These are phyloP conservation scores for Cantharis nigra DNA, from an alignment of 2,888 invertebrate species.

Conservation along the genomic window DNA sequence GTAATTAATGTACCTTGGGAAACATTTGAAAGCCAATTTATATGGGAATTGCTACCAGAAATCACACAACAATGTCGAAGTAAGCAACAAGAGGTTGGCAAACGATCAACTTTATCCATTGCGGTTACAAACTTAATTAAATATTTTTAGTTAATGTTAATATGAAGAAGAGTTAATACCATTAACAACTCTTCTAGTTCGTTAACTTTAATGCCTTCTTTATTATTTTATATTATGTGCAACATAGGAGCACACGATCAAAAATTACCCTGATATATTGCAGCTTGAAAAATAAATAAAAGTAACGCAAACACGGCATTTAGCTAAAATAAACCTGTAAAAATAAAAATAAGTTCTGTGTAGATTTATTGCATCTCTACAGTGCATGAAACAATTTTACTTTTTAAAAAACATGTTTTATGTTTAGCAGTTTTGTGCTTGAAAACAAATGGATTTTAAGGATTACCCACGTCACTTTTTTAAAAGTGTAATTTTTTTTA, in stretches of 20 bases:
- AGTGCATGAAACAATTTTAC: not conserved
- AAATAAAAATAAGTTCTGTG: not conserved
- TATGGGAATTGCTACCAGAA: constrained; percentile 35
- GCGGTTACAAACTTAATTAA: constrained; percentile 16
- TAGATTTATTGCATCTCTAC: not conserved
- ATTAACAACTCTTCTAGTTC: not conserved
- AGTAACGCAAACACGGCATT: not conserved
- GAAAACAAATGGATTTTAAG: not conserved
- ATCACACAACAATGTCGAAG: constrained; percentile 33
- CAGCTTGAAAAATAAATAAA: not conserved
- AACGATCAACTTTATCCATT: constrained; percentile 19
- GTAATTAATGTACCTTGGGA: constrained; percentile 18
- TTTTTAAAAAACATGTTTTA: not conserved
- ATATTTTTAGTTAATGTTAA: constrained; percentile 10
- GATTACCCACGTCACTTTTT: not conserved
- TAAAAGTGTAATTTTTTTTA: not conserved
- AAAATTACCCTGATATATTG: not conserved
- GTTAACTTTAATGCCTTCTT: not conserved
- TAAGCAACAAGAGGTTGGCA: constrained; percentile 32
- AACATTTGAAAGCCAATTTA: constrained; percentile 40
- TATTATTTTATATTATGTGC: not conserved
- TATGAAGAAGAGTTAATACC: not conserved
- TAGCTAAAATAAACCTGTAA: not conserved
- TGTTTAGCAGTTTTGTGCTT: not conserved
- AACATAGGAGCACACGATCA: not conserved